Percentiles rank a stretch among this genome's conserved stretches.
phyloP scores from a whole-genome alignment of 2,888 invertebrate species.

The Acleris holmiana region DNA sequence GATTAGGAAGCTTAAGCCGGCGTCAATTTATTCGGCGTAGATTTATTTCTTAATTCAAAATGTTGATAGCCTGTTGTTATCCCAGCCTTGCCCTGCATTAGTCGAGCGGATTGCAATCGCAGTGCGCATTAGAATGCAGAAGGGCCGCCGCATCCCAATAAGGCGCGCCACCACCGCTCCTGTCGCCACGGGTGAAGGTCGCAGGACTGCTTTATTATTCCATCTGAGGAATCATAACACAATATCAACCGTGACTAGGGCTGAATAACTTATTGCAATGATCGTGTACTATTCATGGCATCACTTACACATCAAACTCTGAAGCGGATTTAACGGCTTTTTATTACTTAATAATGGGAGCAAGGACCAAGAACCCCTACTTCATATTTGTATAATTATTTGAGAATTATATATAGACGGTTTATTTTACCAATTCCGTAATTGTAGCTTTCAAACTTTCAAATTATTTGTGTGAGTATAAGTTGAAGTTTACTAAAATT shows the following conservation, averaged over 20 bases:
- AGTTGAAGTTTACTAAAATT: too few relatives aligned
- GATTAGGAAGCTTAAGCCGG: too few relatives aligned
- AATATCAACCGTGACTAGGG: constrained; percentile 39
- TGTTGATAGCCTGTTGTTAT: constrained; percentile 14
- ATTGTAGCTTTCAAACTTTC: too few relatives aligned
- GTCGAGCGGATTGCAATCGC: constrained; percentile 21
- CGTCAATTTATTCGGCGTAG: too few relatives aligned
- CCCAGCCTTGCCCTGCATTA: constrained; percentile 30
- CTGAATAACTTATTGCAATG: constrained; percentile 30
- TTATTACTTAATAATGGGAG: too few relatives aligned
- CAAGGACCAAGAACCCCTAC: too few relatives aligned
- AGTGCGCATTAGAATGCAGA: constrained; percentile 34
- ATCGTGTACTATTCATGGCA: constrained; percentile 5
- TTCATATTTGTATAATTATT: too few relatives aligned
- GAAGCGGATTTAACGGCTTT: too few relatives aligned
- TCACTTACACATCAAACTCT: too few relatives aligned
- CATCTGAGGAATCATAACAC: constrained; percentile 34
- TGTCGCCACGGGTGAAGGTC: constrained; percentile 61
- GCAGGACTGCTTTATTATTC: constrained; percentile 42
- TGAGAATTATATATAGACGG: too few relatives aligned
- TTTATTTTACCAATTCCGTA: too few relatives aligned
- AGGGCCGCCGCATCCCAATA: constrained; percentile 30
- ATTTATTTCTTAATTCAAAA: not conserved
- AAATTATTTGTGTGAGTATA: too few relatives aligned
- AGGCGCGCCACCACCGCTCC: constrained; percentile 49